Evolutionary conservation across 2,113 vertebrate genomes (phyloP), one percentile per base, ranked within the genome.

Genomic region (Engystomops pustulosus): DNA sequence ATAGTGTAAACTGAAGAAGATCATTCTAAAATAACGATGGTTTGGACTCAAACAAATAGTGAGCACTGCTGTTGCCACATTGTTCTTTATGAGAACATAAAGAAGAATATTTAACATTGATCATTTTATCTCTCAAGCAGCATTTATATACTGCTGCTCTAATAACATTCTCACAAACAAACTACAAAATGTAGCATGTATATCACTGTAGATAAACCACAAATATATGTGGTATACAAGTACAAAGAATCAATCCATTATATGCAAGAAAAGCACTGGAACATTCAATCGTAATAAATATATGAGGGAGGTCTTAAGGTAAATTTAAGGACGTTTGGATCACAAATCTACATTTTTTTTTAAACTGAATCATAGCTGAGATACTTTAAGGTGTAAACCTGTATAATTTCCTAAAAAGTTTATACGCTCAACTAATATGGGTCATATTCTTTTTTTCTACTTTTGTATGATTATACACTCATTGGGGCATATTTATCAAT

Each of bases 81-180:
- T 80, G 38, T 68, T 51, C 30, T 68, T 81, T 69, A 69, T 69
- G 41, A 51, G 41, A 34, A 45, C n/a, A 81, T 25, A 69, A 69
- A 69, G 27, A 34, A 17, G 32, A 81, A 81, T 69, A 81, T 69
- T 81, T 36, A 81, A 69, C 27, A 27, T 17, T 53, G 45, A 69
- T 30, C 17, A 81, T 51, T 49, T 51, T 69, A 67, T 80, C 44
- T n/a, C 17, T 45, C 18, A n/a, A n/a, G n/a, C 18, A 38, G 9
- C 17, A 38, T 58, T 78, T 60, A 38, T 77, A 60, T 41, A 41
- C 23, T 41, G 34, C n/a, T 14, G 12, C 34, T 2, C 49, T 55
- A 36, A 55, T 20, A 36, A 53, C 32, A 38, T 58, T 25, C 14
- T 60, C 6, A 3, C 5, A 49, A 23, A 53, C 11, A 69, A 30